Percentiles rank a stretch among this genome's conserved stretches.
These are phyloP conservation scores for Spodoptera picta DNA, from an alignment of 2,888 invertebrate genomes.

Conservation along the genomic window DNA sequence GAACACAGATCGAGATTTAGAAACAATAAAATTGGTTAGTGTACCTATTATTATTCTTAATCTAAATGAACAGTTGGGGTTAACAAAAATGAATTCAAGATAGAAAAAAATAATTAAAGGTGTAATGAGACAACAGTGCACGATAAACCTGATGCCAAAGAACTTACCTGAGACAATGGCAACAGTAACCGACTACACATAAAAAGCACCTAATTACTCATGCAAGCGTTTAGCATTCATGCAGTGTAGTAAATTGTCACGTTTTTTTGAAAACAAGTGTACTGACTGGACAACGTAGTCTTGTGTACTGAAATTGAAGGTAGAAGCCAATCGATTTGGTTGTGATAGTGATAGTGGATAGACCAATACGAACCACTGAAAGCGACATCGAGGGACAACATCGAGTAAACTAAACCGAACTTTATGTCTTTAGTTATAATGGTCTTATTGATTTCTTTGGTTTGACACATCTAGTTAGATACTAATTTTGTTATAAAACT, in stretches of 20 bases:
- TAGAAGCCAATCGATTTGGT: slow-evolving; percentile 75
- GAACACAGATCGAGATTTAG: too few species aligned
- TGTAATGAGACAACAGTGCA: slow-evolving; percentile 43
- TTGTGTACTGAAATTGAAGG: slow-evolving; percentile 74
- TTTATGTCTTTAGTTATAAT: slow-evolving; percentile 37
- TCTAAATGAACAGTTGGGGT: slow-evolving; percentile 17
- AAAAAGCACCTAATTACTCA: slow-evolving; percentile 84
- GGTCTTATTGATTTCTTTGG: not conserved
- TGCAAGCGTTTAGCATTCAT: slow-evolving; percentile 84
- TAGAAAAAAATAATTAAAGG: slow-evolving; percentile 23
- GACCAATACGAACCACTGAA: slow-evolving; percentile 86
- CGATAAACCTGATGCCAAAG: slow-evolving; percentile 66
- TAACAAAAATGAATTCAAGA: slow-evolving; percentile 11
- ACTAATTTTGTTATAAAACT: slow-evolving; percentile 48
- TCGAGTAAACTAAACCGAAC: slow-evolving; percentile 82
- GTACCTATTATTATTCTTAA: not conserved
- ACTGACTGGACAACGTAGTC: slow-evolving; percentile 72
- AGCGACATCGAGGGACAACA: slow-evolving; percentile 88
- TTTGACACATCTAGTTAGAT: not conserved
- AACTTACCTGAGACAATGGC: slow-evolving; percentile 55
- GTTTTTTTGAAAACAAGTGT: slow-evolving; percentile 69
- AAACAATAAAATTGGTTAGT: not conserved
- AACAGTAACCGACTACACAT: slow-evolving; percentile 79
- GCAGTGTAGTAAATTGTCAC: slow-evolving; percentile 80
- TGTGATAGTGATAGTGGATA: slow-evolving; percentile 83